These are phyloP conservation scores for Reticulitermes speratus DNA, from an alignment of 1,140 invertebrate genomes.

Conservation along the genomic window DNA sequence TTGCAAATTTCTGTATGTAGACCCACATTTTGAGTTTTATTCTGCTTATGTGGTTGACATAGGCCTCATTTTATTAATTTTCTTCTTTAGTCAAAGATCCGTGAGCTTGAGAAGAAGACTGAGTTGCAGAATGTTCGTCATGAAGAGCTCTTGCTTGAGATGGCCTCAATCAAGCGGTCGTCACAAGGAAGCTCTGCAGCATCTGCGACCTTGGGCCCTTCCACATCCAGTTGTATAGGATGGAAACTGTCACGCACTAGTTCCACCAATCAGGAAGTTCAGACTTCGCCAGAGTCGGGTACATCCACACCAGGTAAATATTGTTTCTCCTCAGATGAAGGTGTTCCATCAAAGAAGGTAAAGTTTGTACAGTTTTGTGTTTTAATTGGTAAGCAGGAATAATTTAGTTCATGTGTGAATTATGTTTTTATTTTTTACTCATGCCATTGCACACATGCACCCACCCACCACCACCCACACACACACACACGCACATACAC, in stretches of 20 bases:
- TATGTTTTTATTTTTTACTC: no score
- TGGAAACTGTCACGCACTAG: constrained; percentile 30
- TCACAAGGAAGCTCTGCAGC: constrained; percentile 52
- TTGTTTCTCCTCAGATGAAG: not conserved
- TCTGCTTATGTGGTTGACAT: no score
- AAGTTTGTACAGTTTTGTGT: not conserved
- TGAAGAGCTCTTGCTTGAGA: constrained; percentile 83
- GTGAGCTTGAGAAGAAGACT: constrained; percentile 80
- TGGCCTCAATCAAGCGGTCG: constrained; percentile 60
- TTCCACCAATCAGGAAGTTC: constrained; percentile 34
- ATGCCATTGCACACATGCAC: no score
- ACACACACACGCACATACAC: not conserved
- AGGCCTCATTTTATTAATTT: not conserved
- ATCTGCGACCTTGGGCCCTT: constrained; percentile 42
- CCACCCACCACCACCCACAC: not conserved
- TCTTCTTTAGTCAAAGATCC: constrained; percentile 69
- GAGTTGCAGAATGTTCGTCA: constrained; percentile 86
- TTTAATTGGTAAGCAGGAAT: not conserved
- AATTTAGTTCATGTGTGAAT: not conserved
- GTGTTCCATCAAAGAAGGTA: not conserved
- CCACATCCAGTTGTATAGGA: constrained; percentile 32
- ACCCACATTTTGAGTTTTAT: no score
- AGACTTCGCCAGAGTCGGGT: constrained; percentile 37
- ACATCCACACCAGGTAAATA: constrained; percentile 36
- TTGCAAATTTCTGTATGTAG: no score